Evolutionary conservation across 2,888 invertebrate genomes (phyloP).

Genomic region (Andricus quercusramuli): DNA sequence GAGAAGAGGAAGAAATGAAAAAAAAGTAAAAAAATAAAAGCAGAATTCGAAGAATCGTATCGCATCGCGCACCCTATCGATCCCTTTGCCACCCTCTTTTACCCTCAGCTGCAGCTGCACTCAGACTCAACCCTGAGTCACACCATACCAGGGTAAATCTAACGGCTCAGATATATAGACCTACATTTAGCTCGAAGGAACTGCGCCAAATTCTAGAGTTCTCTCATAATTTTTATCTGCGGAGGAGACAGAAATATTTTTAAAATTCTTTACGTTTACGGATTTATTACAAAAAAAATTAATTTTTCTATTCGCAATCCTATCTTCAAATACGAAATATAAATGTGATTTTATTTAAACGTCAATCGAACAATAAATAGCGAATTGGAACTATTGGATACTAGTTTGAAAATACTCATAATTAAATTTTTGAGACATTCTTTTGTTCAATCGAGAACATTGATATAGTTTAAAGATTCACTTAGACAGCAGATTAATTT

Average conservation of each 20-base stretch:
- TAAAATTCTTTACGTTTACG: conserved; percentile 1
- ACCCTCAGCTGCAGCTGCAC: conserved; percentile 33
- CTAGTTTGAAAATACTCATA: no score
- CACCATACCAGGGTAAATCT: conserved; percentile 37
- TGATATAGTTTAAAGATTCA: no score
- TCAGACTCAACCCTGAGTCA: conserved; percentile 31
- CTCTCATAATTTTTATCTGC: not conserved
- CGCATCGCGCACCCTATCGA: conserved; percentile 34
- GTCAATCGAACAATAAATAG: no score
- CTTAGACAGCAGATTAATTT: no score
- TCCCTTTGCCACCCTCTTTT: conserved; percentile 17
- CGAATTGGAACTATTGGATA: no score
- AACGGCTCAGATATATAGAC: conserved; percentile 34
- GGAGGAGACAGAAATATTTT: not conserved
- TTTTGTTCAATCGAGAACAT: no score
- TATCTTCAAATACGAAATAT: no score
- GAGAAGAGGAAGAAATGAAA: conserved; percentile 41
- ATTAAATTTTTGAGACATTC: no score
- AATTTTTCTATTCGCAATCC: not conserved
- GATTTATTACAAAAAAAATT: not conserved
- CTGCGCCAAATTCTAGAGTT: conserved; percentile 29
- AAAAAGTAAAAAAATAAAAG: conserved; percentile 38
- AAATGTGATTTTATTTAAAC: no score
- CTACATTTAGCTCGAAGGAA: conserved; percentile 21
- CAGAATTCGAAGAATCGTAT: conserved; percentile 37